Evolutionary conservation across 2,113 vertebrate genomes (phyloP).

Genomic region (Ivindomyrus marchei): DNA sequence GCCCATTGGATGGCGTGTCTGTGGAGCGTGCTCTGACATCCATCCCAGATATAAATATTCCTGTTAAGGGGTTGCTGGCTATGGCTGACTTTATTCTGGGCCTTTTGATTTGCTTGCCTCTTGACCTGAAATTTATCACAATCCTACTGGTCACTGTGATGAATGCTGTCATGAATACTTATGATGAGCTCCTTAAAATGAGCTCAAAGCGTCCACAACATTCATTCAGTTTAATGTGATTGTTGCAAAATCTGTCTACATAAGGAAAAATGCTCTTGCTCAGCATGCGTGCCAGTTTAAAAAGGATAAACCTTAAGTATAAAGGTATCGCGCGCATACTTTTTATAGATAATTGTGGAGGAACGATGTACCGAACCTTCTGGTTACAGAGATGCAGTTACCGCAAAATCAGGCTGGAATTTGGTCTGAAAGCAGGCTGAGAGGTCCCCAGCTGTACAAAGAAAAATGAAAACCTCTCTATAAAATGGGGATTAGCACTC

Average conservation of each 20-base stretch:
- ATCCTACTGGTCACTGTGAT: background rate
- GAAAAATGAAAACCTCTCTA: constrained; percentile 44
- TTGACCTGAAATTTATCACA: constrained; percentile 37
- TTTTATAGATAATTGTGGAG: background rate
- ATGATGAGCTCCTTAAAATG: background rate
- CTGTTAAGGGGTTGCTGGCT: constrained; percentile 6
- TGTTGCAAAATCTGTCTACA: background rate
- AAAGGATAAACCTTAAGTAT: background rate
- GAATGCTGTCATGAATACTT: background rate
- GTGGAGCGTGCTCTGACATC: constrained; percentile 27
- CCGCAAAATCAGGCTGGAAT: background rate
- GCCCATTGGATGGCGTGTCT: constrained; percentile 47
- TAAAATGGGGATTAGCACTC: constrained; percentile 53
- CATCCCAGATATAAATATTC: constrained; percentile 33
- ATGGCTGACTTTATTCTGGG: constrained; percentile 32
- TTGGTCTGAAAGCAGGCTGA: constrained; percentile 13
- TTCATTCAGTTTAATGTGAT: background rate
- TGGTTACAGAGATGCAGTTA: background rate
- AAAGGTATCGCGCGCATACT: background rate
- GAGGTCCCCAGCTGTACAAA: constrained; percentile 39
- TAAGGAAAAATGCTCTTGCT: background rate
- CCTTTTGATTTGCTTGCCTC: constrained; percentile 29
- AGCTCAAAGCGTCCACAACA: background rate
- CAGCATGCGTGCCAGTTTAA: background rate
- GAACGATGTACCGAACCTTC: background rate